Evolutionary conservation across 2,113 vertebrate species (phyloP).

Genomic region (Stegostoma tigrinum): DNA sequence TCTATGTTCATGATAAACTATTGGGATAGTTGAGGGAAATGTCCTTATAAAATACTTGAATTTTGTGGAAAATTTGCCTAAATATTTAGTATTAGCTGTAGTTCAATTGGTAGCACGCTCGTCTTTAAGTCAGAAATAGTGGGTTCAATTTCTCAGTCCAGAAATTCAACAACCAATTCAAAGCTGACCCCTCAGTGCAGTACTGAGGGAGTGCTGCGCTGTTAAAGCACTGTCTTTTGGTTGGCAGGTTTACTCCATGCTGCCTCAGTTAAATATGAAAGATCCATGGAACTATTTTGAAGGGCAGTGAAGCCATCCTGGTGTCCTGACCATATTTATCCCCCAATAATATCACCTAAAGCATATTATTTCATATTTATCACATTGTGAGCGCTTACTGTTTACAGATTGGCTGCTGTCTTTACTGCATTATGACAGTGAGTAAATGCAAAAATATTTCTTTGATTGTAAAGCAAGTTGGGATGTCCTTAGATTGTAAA

Average conservation of each 20-base stretch:
- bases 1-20: neutral
- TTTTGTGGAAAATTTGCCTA: neutral
- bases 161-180: neutral
- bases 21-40: neutral
- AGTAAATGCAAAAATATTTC: too few relatives aligned
- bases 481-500: too few relatives aligned
- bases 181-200: neutral
- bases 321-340: too few relatives aligned
- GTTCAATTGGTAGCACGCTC: neutral
- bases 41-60: neutral
- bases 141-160: neutral
- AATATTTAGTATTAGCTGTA: too few relatives aligned
- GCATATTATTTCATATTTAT: too few relatives aligned
- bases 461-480: too few relatives aligned
- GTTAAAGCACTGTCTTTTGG: neutral
- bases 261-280: neutral
- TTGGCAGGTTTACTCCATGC: neutral
- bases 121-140: neutral
- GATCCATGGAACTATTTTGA: neutral
- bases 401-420: too few relatives aligned
- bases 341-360: too few relatives aligned
- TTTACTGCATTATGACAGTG: too few relatives aligned
- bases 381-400: too few relatives aligned
- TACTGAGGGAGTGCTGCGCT: neutral
- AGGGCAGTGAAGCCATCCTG: too few relatives aligned